Evolutionary conservation across 2,113 vertebrate species (phyloP).

Genomic region (Empidonax alnorum): DNA sequence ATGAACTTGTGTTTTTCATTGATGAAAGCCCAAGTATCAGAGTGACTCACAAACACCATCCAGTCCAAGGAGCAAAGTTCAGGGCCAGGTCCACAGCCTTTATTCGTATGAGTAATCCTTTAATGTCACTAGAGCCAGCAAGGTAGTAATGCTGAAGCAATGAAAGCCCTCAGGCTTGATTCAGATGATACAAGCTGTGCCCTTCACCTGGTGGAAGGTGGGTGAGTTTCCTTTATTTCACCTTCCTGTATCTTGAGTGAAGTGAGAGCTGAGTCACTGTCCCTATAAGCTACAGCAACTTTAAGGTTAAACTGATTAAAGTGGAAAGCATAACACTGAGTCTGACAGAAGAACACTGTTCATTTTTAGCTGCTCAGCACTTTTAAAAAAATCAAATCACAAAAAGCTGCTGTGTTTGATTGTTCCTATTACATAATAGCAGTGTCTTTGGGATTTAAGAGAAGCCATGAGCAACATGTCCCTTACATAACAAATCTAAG

Average conservation of each 20-base stretch:
- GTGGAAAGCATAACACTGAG: background rate
- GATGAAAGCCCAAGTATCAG: background rate
- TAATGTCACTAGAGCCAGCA: background rate
- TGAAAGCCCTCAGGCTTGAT: background rate
- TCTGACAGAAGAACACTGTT: background rate
- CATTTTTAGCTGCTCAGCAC: conserved; percentile 15
- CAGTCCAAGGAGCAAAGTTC: background rate
- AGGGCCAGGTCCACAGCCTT: background rate
- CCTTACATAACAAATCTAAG: conserved; percentile 38
- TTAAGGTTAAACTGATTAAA: background rate
- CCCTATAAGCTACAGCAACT: background rate
- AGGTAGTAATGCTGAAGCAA: background rate
- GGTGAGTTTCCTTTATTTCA: background rate
- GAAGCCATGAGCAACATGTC: background rate
- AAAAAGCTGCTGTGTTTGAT: conserved; percentile 24
- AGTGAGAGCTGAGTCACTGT: background rate
- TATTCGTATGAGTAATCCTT: background rate
- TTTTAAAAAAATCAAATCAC: background rate
- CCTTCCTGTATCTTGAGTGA: background rate
- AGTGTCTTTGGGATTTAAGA: conserved; percentile 30
- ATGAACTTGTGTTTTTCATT: background rate
- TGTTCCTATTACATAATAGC: conserved; percentile 41
- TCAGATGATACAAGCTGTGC: background rate
- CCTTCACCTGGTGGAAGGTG: background rate
- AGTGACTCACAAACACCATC: background rate